Evolutionary conservation across 2,888 invertebrate genomes (phyloP), one percentile per base, ranked within the genome.

Genomic region (Drosophila multiciliata): DNA sequence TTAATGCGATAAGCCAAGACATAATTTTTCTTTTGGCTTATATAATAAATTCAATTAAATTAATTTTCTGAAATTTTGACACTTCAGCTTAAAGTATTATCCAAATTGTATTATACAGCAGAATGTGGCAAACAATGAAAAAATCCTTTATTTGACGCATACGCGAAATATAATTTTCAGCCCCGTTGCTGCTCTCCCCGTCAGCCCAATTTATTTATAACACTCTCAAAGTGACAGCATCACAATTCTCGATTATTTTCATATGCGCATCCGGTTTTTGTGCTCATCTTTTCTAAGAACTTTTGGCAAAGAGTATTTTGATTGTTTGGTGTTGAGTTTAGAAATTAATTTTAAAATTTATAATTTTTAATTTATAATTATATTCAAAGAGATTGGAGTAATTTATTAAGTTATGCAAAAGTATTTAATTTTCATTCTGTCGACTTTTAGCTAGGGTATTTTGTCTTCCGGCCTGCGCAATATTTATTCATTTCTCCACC

Each of bases 201-300:
- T 2, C 26, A 20, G 29, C 23, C 55, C 23, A 55, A 49, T 59
- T 72, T 72, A 75, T 83, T 76, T 81, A 66, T 55, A 70, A 68
- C 88, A 75, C 89, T 66, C 76, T 78, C 62, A 70, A 65, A 70
- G 73, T 75, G 75, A 64, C 57, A 74, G 86, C 61, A 60, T 68
- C 75, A 75, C 52, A 75, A 75, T 78, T 63, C 75, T 72, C 66
- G 66, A 66, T 12, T 45, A 23, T 53, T 80, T 72, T 72, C 71
- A 75, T 55, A 73, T 74, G 75, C 73, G 49, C 55, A 54, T 36
- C 36, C 49, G 58, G 58, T 29, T 20, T 42, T 45, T 66, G 26
- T 38, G 42, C 61, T 64, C 58, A 40, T 66, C n/a, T 53, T 48
- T 58, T 29, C 61, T 52, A 12, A 17, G 2, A 9, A 6, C 45